Evolutionary conservation across 2,888 invertebrate genomes (phyloP).

Genomic region (Cheilosia pagana): DNA sequence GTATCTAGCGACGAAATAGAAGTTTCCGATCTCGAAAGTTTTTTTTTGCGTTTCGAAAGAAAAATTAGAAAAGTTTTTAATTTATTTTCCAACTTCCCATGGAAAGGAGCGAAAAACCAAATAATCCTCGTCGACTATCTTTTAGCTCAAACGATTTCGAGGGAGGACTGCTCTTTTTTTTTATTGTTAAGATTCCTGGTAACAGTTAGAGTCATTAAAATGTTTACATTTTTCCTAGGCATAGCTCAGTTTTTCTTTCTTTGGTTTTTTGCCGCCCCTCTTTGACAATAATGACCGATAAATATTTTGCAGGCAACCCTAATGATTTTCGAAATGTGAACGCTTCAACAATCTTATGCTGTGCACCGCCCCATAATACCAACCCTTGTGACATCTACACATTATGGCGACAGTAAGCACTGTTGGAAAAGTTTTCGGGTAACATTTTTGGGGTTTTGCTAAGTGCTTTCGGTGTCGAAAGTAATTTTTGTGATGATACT

Average conservation of each 20-base stretch:
- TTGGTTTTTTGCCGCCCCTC: neutral
- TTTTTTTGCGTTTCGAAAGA: constrained; percentile 67
- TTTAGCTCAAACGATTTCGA: constrained; percentile 22
- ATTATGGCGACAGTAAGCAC: constrained; percentile 41
- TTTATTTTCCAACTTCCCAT: constrained; percentile 79
- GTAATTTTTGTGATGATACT: constrained; percentile 55
- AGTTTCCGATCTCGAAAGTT: constrained; percentile 42
- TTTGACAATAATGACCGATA: constrained; percentile 40
- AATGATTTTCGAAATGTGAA: constrained; percentile 37
- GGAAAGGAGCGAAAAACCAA: constrained; percentile 17
- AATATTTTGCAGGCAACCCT: constrained; percentile 36
- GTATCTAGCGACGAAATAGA: constrained; percentile 54
- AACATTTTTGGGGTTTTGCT: constrained; percentile 55
- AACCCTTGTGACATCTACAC: constrained; percentile 18
- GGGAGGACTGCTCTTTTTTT: constrained; percentile 4
- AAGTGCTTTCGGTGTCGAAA: constrained; percentile 60
- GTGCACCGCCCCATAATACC: neutral
- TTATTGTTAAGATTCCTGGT: neutral
- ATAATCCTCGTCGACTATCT: constrained; percentile 30
- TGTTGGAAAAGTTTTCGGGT: constrained; percentile 36
- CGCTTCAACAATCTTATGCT: constrained; percentile 16
- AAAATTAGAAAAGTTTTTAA: constrained; percentile 82
- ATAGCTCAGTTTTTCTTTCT: neutral
- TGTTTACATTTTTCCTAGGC: constrained; percentile 7
- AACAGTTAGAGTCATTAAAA: constrained; percentile 52